Base-by-base conservation (phyloP, 2,113 vertebrate species). In the Hemibagrus wyckioides region DNA sequence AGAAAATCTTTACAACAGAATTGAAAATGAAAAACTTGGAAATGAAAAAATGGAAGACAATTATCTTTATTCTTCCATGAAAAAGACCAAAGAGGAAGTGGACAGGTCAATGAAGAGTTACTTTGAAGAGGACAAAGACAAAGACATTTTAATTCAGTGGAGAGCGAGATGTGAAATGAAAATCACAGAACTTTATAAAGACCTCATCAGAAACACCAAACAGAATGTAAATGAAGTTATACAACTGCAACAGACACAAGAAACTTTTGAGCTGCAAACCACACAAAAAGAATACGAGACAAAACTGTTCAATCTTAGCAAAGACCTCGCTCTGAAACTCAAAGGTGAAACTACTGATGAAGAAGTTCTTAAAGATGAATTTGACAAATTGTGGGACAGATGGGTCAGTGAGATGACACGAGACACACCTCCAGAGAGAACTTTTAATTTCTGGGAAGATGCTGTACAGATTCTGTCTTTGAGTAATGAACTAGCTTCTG, bases 91-190 rank as follows among this genome's bases (percentile, higher is more conserved):
- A 0, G 21, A 90, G 19, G 19, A 19, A 17, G 90, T 94, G 57
- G 76, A 11, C 0, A 82, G 83, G 63, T 80, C 90, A 2, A 33
- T 95, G 86, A 88, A 91, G 11, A 71, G 54, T 2, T 94, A 85
- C 82, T 95, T 95, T 79, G 41, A 4, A 33, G 92, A 95, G 73
- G 90, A 93, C 21, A 80, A 7, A 39, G 5, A 17, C 2, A 92
- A 94, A 19, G 93, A 90, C 21, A 21, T 94, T 52, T 52, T 83
- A 80, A 41, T 89, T 73, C 92, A 94, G 33, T 96, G 93, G 93
- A 93, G 71, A 92, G 2, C 13, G 36, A 85, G 1, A 77, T 91
- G 79, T 0, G 85, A 92, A 25, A 3, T 15, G 39, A 91, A 89
- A 67, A 83, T 95, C 59, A 80, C 67, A 25, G 87, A 90, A 0